Percentiles rank a stretch among this genome's conserved stretches.
Evolutionary conservation across 2,113 vertebrate species (phyloP).

Genomic region (Tachysurus fulvidraco): DNA sequence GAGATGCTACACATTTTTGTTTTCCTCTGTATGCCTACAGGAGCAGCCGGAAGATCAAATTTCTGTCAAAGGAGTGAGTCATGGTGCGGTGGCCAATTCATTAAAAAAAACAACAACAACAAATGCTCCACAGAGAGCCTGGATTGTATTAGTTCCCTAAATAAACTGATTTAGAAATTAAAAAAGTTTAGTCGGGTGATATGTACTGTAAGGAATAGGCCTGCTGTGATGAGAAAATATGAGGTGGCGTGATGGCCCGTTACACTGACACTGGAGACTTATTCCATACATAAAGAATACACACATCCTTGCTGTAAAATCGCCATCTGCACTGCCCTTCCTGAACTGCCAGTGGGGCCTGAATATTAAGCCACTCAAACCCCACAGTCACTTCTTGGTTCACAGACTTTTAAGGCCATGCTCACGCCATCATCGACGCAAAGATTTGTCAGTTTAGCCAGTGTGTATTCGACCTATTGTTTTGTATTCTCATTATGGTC

Average conservation of each 20-base stretch:
- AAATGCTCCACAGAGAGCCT: background rate
- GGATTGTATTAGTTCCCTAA: background rate
- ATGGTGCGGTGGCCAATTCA: background rate
- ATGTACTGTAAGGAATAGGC: background rate
- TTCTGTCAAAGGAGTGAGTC: slow-evolving; percentile 27
- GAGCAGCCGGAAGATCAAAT: background rate
- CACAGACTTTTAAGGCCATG: no score
- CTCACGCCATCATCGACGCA: no score
- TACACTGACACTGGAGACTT: background rate
- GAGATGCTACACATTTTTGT: slow-evolving; percentile 4
- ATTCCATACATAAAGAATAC: background rate
- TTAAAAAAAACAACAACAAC: slow-evolving; percentile 11
- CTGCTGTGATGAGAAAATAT: background rate
- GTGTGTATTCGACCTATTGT: no score
- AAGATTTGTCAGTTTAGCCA: no score
- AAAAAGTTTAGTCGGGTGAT: background rate
- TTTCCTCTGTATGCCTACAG: background rate
- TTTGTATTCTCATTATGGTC: no score
- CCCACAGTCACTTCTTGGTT: no score
- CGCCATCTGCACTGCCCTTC: no score
- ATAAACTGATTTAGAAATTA: background rate
- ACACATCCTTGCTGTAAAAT: background rate
- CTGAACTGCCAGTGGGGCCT: no score
- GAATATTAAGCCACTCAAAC: no score
- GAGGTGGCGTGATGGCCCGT: background rate